Conservation (phyloP, 2,113 vertebrate genomes). For the Noturus placidus region DNA sequence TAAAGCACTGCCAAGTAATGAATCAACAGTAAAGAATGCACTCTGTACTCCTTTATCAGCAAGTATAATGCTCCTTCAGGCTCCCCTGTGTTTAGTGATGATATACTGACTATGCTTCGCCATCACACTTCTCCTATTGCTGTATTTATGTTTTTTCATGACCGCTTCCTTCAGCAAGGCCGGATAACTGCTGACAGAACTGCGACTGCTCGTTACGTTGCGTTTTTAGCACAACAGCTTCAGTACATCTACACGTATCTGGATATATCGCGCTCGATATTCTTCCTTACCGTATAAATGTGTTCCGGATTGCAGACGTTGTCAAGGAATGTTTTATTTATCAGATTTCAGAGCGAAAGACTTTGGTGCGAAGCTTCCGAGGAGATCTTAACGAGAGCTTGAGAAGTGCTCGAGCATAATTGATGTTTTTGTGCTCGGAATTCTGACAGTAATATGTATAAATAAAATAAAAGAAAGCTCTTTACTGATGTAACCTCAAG, state of each 20-base stretch:
- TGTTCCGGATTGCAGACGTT: neutral
- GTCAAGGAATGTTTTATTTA: neutral
- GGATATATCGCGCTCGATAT: neutral
- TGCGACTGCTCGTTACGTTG: neutral
- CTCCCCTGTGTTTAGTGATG: neutral
- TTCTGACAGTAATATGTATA: neutral
- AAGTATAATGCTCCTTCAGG: too few species aligned
- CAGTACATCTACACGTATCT: neutral
- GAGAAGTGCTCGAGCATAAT: neutral
- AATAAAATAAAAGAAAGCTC: neutral
- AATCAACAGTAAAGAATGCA: slow-evolving; percentile 15
- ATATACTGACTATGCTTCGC: neutral
- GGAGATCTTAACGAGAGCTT: neutral
- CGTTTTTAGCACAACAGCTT: neutral
- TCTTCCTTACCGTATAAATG: neutral
- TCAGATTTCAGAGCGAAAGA: neutral
- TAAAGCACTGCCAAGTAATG: neutral
- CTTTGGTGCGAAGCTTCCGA: neutral
- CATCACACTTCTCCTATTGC: neutral
- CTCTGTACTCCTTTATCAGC: neutral
- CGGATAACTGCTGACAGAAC: neutral
- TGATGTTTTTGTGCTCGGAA: neutral
- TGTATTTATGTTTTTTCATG: neutral
- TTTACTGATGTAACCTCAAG: neutral
- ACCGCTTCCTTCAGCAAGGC: neutral